Evolutionary conservation across 1,140 invertebrate genomes (phyloP), one percentile per base, ranked within the genome.

Genomic region (Melitaea cinxia): DNA sequence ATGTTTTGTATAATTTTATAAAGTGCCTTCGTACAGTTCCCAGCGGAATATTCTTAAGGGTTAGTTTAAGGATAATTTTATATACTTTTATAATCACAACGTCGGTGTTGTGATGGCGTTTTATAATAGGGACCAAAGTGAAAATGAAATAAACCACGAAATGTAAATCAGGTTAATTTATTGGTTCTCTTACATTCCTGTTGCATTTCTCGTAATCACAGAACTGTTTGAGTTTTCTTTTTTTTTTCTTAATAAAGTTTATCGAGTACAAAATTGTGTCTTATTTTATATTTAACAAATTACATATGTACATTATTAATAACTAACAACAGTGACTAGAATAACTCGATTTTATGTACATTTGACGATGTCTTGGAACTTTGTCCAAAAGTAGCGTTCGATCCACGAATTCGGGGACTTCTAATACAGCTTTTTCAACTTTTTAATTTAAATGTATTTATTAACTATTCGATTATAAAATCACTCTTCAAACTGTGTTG

Each of bases 211-310:
- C 37, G 75, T 61, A 63, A 78, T 82, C 73, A 77, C 73, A 80
- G 77, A 77, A 73, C 73, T 61, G 65, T 64, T 70, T 71, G 67
- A 70, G 72, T 78, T 75, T 33, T 33, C 2, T 59, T 73, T 73
- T 74, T 73, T 73, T 74, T 71, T 75, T 74, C 75, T 76, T 77
- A 83, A 84, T 85, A 84, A 85, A 86, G 52, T 79, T 82, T 83
- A 76, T 80, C 76, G 63, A 77, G 71, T 82, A 83, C 65, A 85
- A 82, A 78, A 74, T 55, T 30, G 47, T 75, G 57, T 84, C 80
- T 83, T 73, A 75, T 75, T 83, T 59, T 19, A 45, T 39, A 58
- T 52, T 21, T 64, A 39, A 63, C 52, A 26, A 49, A 19, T 54
- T 33, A 47, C 54, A 53, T 42, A 42, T 42, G 14, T 39, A 61